Base-by-base conservation (phyloP, 2,797 vertebrate genomes). In the Cetoscarus ocellatus region DNA sequence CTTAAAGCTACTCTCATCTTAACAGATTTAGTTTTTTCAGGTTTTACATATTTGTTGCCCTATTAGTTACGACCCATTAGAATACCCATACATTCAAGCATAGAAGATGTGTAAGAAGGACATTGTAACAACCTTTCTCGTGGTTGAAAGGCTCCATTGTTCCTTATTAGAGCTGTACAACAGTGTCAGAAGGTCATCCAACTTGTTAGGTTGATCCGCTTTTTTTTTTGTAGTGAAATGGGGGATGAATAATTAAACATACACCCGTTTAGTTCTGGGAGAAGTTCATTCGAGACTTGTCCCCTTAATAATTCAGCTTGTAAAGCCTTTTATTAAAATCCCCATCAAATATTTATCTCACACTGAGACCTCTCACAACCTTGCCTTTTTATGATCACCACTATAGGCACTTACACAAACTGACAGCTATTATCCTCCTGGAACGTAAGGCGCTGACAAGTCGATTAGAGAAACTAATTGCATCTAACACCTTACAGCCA, bases 241-340 rank as follows among this genome's bases (percentile, higher is more conserved):
- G 71, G 55, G 0, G 70, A 49, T 92, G 77, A 92, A 93, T 94
- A 91, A 91, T 94, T 90, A 75, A 93, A 82, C 73, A 75, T 57
- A 85, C 56, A 83, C 54, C 77, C 80, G 66, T 90, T 91, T 90
- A 90, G 75, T 87, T 87, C 76, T 78, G 80, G 88, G 86, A 86
- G 80, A 66, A 85, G 83, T 90, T 92, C 91, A 56, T 59, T 87
- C 42, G 71, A 87, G 88, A 86, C 86, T 79, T 90, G 89, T 92
- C 80, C 78, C 60, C 75, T 95, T 74, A 94, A 94, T 94, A 90
- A 94, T 95, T 94, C 80, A 94, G 59, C 82, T 89, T 88, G 85
- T 88, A 84, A 90, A 85, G 88, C 82, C 86, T 91, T 95, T 93
- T 91, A 93, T 94, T 94, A 93, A 90, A 91, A 93, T 83, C 82